Evolutionary conservation across 2,888 invertebrate species (phyloP).

Genomic region (Lithophane semibrunnea): DNA sequence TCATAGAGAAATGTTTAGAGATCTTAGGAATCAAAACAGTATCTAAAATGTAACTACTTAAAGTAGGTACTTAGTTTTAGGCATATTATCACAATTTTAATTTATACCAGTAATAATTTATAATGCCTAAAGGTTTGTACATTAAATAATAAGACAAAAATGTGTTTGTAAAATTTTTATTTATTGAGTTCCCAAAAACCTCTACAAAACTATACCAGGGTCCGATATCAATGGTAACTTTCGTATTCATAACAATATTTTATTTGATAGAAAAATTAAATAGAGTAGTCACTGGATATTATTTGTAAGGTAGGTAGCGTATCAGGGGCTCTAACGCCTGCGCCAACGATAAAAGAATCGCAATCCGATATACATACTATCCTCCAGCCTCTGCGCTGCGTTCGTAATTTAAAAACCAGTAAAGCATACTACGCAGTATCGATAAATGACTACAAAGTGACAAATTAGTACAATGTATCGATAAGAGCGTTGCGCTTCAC

Average conservation of each 20-base stretch:
- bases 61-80: constrained; percentile 48
- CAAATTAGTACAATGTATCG: background rate
- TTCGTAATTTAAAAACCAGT: background rate
- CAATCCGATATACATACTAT: background rate
- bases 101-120: constrained; percentile 58
- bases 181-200: constrained; percentile 88
- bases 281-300: constrained; percentile 72
- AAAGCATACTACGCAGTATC: background rate
- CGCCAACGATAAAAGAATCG: background rate
- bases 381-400: background rate
- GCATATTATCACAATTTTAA: constrained; percentile 65
- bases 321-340: background rate
- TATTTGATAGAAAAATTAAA: constrained; percentile 68
- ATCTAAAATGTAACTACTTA: constrained; percentile 94
- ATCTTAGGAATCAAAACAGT: constrained; percentile 98
- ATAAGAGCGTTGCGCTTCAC: constrained; percentile 5
- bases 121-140: constrained; percentile 58
- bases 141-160: constrained; percentile 70
- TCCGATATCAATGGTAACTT: constrained; percentile 83
- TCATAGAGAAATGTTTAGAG: constrained; percentile 96
- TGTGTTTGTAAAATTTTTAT: constrained; percentile 80
- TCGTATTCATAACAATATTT: constrained; percentile 72
- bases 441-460: background rate
- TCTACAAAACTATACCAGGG: constrained; percentile 89
- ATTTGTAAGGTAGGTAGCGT: constrained; percentile 36